Percentiles rank a stretch among this genome's conserved stretches.
These are phyloP conservation scores for Drosophila baimaii DNA, from an alignment of 1,140 invertebrate genomes.

Conservation along the genomic window DNA sequence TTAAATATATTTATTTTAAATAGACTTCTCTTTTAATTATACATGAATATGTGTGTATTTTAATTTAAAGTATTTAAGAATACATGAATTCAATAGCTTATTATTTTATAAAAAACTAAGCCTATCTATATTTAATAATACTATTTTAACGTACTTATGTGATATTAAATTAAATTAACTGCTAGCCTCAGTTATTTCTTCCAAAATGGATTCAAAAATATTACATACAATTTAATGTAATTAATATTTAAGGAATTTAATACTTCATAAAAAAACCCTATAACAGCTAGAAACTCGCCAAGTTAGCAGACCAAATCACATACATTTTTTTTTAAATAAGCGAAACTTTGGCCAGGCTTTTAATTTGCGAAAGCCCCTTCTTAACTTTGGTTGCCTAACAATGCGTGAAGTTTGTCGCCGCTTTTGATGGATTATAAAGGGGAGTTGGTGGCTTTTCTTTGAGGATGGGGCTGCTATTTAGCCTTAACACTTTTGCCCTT, in stretches of 20 bases:
- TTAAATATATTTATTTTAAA: too few relatives aligned
- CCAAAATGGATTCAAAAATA: too few relatives aligned
- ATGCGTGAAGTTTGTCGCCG: conserved; percentile 79
- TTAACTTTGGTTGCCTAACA: conserved; percentile 61
- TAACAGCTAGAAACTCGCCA: neutral
- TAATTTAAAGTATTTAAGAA: too few relatives aligned
- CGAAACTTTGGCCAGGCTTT: conserved; percentile 42
- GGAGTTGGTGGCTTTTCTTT: conserved; percentile 27
- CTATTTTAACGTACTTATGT: too few relatives aligned
- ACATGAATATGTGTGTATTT: too few relatives aligned
- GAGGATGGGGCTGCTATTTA: conserved; percentile 42
- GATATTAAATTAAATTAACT: too few relatives aligned
- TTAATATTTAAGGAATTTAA: neutral
- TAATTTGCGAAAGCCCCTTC: conserved; percentile 56
- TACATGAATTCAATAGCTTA: too few relatives aligned
- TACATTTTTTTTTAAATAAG: conserved; percentile 16
- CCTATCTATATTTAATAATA: too few relatives aligned
- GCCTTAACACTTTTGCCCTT: conserved; percentile 72
- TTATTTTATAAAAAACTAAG: too few relatives aligned
- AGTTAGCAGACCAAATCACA: neutral
- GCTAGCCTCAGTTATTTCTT: too few relatives aligned
- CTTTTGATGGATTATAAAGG: conserved; percentile 75
- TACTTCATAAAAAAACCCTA: neutral
- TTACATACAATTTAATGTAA: too few relatives aligned
- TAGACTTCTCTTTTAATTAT: too few relatives aligned